A percentile compares a stretch with the other conserved stretches of the same genome.
phyloP scores from a whole-genome alignment of 2,113 vertebrate genomes.

The Ursus arctos region DNA sequence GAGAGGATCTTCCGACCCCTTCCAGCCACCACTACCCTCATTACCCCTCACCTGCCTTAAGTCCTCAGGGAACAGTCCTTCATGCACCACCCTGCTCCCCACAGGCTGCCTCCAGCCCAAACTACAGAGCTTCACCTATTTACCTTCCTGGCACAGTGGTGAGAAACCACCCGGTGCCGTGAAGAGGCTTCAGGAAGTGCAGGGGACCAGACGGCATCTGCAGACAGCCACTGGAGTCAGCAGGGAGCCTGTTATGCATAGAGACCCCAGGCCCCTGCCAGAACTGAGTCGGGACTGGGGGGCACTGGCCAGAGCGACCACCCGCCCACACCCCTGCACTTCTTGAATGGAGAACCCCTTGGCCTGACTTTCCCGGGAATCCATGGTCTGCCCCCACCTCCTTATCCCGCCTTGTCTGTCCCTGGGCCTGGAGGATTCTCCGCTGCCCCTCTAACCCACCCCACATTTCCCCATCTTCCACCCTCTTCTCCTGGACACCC shows the following conservation, averaged over 20 bases:
- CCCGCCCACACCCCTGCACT: background rate
- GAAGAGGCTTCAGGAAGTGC: background rate
- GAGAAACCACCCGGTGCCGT: background rate
- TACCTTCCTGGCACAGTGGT: background rate
- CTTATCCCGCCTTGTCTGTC: background rate
- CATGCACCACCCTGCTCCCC: background rate
- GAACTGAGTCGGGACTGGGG: background rate
- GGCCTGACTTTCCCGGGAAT: background rate
- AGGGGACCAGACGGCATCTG: background rate
- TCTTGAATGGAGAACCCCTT: background rate
- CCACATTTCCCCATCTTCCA: rapidly evolving
- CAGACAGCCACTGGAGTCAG: background rate
- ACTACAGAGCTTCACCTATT: too few relatives aligned
- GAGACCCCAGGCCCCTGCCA: background rate
- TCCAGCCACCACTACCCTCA: background rate
- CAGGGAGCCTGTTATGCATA: background rate
- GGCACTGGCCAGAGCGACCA: background rate
- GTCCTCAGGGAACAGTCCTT: background rate
- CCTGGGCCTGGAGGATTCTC: background rate
- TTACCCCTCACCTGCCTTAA: background rate
- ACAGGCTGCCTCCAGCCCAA: background rate
- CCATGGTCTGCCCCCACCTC: background rate
- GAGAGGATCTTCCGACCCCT: background rate
- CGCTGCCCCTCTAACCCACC: too few relatives aligned
- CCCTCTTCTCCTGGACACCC: too few relatives aligned